Percentiles rank a stretch among this genome's conserved stretches.
These are phyloP conservation scores for Oriolus oriolus DNA, from an alignment of 2,113 vertebrate species.

Conservation along the genomic window DNA sequence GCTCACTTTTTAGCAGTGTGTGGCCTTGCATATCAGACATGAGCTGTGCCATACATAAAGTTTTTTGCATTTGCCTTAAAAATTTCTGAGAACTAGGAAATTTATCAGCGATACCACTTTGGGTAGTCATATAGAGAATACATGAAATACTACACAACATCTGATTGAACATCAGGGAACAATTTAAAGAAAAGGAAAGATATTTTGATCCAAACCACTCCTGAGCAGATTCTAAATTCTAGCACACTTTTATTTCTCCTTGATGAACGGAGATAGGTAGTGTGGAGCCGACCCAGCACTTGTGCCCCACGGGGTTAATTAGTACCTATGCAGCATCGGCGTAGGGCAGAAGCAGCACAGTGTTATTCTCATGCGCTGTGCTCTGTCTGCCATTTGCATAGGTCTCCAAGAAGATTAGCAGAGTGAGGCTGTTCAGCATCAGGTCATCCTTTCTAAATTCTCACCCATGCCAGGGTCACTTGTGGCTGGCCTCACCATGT, in stretches of 20 bases:
- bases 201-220: background rate
- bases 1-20: background rate
- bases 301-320: background rate
- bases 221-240: background rate
- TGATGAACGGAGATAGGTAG: background rate
- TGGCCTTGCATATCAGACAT: background rate
- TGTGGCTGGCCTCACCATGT: background rate
- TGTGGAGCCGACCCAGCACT: background rate
- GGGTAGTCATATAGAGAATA: background rate
- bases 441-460: background rate
- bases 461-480: background rate
- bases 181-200: background rate
- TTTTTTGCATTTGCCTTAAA: background rate
- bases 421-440: background rate
- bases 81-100: background rate
- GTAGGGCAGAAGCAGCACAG: background rate
- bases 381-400: background rate
- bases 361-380: background rate
- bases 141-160: background rate
- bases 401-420: background rate
- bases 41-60: background rate
- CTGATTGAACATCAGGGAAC: background rate
- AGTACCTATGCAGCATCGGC: background rate
- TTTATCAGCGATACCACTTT: background rate
- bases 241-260: background rate